A percentile compares a stretch with the other conserved stretches of the same genome.
These are phyloP conservation scores for Mythimna impura DNA, from an alignment of 2,888 invertebrate genomes.

Conservation along the genomic window DNA sequence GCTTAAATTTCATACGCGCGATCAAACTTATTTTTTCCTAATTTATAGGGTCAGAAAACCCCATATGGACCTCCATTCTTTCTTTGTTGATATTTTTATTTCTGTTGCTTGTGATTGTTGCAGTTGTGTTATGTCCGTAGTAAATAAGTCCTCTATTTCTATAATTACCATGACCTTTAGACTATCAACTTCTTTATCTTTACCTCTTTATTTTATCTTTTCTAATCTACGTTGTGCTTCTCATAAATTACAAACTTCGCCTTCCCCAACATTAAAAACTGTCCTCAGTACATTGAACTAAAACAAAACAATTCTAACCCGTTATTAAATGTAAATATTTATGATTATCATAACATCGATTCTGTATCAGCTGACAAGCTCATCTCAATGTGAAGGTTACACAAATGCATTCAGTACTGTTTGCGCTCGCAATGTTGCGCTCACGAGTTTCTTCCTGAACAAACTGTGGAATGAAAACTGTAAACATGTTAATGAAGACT, in stretches of 20 bases:
- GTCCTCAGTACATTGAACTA: constrained; percentile 2
- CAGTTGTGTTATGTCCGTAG: background rate
- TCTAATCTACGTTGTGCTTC: background rate
- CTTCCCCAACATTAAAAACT: no score
- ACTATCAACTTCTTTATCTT: no score
- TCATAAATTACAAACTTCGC: background rate
- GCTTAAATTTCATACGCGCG: no score
- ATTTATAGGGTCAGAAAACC: no score
- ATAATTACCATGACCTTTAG: no score
- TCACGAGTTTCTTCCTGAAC: constrained; percentile 35
- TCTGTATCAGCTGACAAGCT: constrained; percentile 17
- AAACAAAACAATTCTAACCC: constrained; percentile 12
- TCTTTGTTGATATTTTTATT: background rate
- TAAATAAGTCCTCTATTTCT: background rate
- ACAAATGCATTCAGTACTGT: constrained; percentile 24
- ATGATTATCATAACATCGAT: constrained; percentile 19
- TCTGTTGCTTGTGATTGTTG: background rate
- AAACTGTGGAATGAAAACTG: constrained; percentile 29
- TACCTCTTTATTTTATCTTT: no score
- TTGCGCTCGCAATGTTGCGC: constrained; percentile 2
- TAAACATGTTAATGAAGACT: constrained; percentile 31
- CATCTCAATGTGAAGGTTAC: constrained; percentile 39
- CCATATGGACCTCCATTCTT: no score
- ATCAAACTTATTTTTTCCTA: no score
- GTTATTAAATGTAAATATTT: background rate